These are phyloP conservation scores for Talpa occidentalis DNA, from an alignment of 2,113 vertebrate species.

Conservation along the genomic window DNA sequence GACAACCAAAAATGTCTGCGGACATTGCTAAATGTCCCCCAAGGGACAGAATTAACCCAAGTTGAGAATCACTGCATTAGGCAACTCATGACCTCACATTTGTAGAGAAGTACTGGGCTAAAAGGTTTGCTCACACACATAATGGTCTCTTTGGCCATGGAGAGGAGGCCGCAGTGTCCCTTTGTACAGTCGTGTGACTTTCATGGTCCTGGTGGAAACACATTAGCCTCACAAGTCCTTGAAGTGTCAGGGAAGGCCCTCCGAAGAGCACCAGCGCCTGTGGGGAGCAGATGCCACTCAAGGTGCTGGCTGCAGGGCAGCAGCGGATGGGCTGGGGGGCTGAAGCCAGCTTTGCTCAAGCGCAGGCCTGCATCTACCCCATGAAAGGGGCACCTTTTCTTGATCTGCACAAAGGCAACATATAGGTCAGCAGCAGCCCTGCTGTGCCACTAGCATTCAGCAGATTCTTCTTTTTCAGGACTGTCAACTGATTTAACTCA, in stretches of 20 bases:
- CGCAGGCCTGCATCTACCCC: background rate
- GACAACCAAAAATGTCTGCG: conserved; percentile 1
- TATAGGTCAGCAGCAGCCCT: background rate
- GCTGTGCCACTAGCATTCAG: no score
- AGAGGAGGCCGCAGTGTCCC: background rate
- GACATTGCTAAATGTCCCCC: conserved; percentile 2
- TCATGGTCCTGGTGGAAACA: background rate
- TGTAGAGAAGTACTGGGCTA: background rate
- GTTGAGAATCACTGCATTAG: conserved; percentile 44
- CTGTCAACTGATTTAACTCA: background rate
- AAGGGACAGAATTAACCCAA: background rate
- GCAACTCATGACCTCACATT: conserved; percentile 36
- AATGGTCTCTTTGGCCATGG: background rate
- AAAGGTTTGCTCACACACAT: background rate
- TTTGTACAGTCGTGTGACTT: background rate
- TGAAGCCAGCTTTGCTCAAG: background rate
- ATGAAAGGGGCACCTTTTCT: background rate
- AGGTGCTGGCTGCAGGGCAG: background rate
- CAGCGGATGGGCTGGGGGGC: background rate
- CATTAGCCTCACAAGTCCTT: background rate
- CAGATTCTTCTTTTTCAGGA: background rate
- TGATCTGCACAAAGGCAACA: background rate
- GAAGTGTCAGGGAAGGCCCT: background rate
- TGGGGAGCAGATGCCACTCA: background rate
- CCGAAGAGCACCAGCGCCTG: background rate